Conservation (phyloP, 2,888 invertebrate species). For the Sarcophaga rosellei region DNA sequence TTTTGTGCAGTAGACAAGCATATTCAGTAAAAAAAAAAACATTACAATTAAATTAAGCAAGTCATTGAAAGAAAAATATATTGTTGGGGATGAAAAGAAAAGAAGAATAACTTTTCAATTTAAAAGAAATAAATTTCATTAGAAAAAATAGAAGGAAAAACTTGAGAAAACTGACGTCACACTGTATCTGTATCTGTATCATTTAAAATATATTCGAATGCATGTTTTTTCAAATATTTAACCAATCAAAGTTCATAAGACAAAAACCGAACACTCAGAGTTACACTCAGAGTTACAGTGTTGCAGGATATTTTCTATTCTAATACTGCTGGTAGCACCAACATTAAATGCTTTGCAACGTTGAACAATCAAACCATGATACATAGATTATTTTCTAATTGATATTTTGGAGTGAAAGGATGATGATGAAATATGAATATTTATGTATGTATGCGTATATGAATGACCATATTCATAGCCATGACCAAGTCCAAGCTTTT, state of each 20-base stretch:
- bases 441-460: not conserved
- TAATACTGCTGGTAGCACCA: not conserved
- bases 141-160: slow-evolving; percentile 37
- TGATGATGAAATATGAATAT: slow-evolving; percentile 3
- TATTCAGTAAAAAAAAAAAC: not conserved
- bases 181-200: not conserved
- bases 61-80: not conserved
- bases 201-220: slow-evolving; percentile 61
- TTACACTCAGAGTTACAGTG: too few relatives aligned
- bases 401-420: not conserved
- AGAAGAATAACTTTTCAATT: slow-evolving; percentile 12
- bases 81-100: not conserved
- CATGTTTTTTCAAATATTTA: slow-evolving; percentile 81
- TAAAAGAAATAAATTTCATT: slow-evolving; percentile 58
- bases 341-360: not conserved
- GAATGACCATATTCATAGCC: not conserved
- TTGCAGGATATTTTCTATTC: not conserved
- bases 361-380: slow-evolving; percentile 32
- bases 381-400: slow-evolving; percentile 11
- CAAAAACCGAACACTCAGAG: not conserved
- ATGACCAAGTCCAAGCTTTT: slow-evolving; percentile 1
- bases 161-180: slow-evolving; percentile 37
- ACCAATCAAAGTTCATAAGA: slow-evolving; percentile 78
- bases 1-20: too few relatives aligned
- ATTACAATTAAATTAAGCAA: not conserved